Conservation (phyloP, 2,113 vertebrate species). For the Himantopus leucocephalus region DNA sequence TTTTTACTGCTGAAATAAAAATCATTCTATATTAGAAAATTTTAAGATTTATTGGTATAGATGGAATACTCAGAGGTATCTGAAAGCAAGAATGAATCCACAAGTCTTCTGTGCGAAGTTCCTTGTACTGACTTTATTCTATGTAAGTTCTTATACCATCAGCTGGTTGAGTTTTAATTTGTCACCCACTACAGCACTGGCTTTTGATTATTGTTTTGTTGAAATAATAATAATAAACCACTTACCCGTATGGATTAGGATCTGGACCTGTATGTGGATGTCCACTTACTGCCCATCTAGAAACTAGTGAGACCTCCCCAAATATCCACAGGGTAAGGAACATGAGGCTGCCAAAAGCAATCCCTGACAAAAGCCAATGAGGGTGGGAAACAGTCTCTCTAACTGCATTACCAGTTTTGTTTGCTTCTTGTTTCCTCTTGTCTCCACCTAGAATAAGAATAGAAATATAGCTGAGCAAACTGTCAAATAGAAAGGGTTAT, state of each 20-base stretch:
- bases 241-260: slow-evolving; percentile 77
- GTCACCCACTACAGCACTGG: not conserved
- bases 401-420: not conserved
- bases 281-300: slow-evolving; percentile 79
- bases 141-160: not conserved
- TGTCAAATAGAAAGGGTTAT: not conserved
- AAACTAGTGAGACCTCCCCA: slow-evolving; percentile 76
- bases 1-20: not conserved
- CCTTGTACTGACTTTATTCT: not conserved
- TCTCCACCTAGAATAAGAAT: slow-evolving; percentile 34
- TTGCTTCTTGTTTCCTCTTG: slow-evolving; percentile 2
- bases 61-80: not conserved
- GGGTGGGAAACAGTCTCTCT: not conserved
- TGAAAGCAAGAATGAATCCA: not conserved
- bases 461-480: not conserved
- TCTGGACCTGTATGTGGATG: slow-evolving; percentile 72
- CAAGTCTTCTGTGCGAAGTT: not conserved
- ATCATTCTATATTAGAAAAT: not conserved
- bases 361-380: slow-evolving; percentile 55
- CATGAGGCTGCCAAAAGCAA: slow-evolving; percentile 71
- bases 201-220: not conserved
- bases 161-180: not conserved
- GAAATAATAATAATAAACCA: not conserved
- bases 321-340: slow-evolving; percentile 78
- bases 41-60: not conserved